Percentiles rank a stretch among this genome's conserved stretches.
phyloP scores from a whole-genome alignment of 2,888 invertebrate species.

The Agrotis exclamationis region DNA sequence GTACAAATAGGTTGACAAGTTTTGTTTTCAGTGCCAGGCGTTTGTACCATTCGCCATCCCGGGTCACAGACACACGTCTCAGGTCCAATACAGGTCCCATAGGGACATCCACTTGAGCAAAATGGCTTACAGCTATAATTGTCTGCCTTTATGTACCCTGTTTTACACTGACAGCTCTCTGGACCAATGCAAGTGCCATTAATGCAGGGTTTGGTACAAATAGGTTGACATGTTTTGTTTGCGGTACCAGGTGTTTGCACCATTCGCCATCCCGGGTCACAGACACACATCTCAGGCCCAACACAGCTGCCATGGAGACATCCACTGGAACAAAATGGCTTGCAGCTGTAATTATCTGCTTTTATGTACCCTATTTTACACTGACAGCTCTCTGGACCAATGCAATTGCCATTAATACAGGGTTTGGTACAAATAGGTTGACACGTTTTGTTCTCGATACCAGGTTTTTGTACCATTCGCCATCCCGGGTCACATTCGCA shows the following conservation, averaged over 20 bases:
- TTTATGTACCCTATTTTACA: conserved; percentile 35
- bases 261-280: conserved; percentile 30
- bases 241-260: no score
- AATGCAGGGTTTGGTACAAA: conserved; percentile 4
- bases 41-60: no score
- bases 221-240: conserved; percentile 30
- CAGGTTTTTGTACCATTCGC: neutral
- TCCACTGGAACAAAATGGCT: conserved; percentile 34
- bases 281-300: conserved; percentile 41
- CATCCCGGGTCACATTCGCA: conserved; percentile 44
- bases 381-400: conserved; percentile 44
- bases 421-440: conserved; percentile 34
- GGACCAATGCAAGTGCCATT: no score
- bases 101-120: no score
- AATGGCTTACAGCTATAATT: no score
- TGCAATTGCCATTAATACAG: conserved; percentile 36
- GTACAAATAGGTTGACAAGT: no score
- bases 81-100: no score
- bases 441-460: conserved; percentile 2
- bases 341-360: conserved; percentile 14
- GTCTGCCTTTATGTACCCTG: no score
- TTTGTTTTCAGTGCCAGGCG: no score
- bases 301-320: conserved; percentile 47
- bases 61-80: no score
- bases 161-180: no score